A percentile compares a stretch with the other conserved stretches of the same genome.
Evolutionary conservation across 2,888 invertebrate genomes (phyloP).

Genomic region (Meliscaeva auricollis): DNA sequence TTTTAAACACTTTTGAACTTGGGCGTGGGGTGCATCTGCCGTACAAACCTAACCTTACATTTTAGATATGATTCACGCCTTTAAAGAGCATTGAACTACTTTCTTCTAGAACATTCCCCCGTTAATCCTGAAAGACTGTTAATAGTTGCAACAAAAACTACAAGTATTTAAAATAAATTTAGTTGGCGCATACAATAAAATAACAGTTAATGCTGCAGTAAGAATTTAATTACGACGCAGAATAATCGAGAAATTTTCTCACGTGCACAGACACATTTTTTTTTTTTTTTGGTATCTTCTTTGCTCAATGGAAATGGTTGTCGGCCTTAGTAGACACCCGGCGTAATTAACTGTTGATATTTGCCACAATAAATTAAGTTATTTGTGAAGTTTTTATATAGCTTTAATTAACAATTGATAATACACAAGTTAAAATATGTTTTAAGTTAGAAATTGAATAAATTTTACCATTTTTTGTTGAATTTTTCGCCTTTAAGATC

Average conservation of each 20-base stretch:
- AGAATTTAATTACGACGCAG: conserved; percentile 62
- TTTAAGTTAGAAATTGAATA: conserved; percentile 58
- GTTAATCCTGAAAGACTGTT: neutral
- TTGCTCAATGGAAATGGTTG: conserved; percentile 2
- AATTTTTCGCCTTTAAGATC: conserved; percentile 62
- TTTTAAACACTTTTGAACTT: conserved; percentile 36
- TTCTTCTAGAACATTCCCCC: conserved; percentile 59
- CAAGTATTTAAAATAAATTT: neutral
- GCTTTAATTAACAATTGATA: conserved; percentile 9
- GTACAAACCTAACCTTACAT: conserved; percentile 67
- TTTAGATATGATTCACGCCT: conserved; percentile 66
- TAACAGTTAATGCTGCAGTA: conserved; percentile 1
- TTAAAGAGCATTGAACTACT: conserved; percentile 61
- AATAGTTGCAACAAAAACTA: neutral
- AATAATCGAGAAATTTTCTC: conserved; percentile 73
- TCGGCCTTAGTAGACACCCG: conserved; percentile 61
- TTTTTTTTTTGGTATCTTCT: conserved; percentile 14
- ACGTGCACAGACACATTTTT: conserved; percentile 68
- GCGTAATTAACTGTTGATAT: conserved; percentile 76
- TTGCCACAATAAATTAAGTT: conserved; percentile 26
- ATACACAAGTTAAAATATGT: conserved; percentile 45
- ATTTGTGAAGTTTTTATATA: conserved; percentile 17
- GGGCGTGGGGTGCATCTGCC: conserved; percentile 73
- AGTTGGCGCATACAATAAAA: neutral
- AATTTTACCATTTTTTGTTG: conserved; percentile 72